Conservation (phyloP, 2,113 vertebrate species). For the Pterocles orientalis region DNA sequence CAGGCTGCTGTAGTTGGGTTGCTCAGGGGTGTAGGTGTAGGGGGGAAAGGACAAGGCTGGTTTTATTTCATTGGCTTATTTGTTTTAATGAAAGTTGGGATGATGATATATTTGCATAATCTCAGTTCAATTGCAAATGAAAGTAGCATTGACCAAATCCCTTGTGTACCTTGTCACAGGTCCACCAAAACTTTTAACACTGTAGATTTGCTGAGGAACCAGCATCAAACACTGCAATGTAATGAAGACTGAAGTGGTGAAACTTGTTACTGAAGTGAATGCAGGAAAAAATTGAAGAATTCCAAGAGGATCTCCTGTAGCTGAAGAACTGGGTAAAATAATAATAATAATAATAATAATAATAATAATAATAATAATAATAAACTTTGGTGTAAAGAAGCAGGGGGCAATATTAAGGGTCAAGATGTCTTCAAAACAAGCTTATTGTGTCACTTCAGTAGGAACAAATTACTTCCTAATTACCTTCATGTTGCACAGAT, state of each 20-base stretch:
- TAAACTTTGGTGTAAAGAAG: not conserved
- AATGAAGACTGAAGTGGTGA: not conserved
- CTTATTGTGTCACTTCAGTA: not conserved
- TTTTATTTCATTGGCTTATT: not conserved
- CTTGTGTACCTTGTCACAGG: not conserved
- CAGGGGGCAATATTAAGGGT: not conserved
- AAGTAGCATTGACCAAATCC: not conserved
- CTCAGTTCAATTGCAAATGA: not conserved
- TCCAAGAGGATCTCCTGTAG: not conserved
- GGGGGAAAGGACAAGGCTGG: not conserved
- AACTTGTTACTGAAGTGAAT: not conserved
- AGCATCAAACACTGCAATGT: not conserved
- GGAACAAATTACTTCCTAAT: conserved; percentile 29
- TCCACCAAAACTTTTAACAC: not conserved
- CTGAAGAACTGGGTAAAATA: not conserved
- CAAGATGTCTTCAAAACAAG: not conserved
- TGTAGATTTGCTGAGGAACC: not conserved
- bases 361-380: no score
- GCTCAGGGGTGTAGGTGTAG: not conserved
- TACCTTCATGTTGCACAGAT: not conserved
- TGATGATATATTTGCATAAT: not conserved
- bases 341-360: not conserved
- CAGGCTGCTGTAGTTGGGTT: not conserved
- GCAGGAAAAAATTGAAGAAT: not conserved
- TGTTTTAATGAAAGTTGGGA: not conserved